A percentile compares a stretch with the other conserved stretches of the same genome.
Conservation (phyloP, 2,888 invertebrate species). For the Allygus modestus region DNA sequence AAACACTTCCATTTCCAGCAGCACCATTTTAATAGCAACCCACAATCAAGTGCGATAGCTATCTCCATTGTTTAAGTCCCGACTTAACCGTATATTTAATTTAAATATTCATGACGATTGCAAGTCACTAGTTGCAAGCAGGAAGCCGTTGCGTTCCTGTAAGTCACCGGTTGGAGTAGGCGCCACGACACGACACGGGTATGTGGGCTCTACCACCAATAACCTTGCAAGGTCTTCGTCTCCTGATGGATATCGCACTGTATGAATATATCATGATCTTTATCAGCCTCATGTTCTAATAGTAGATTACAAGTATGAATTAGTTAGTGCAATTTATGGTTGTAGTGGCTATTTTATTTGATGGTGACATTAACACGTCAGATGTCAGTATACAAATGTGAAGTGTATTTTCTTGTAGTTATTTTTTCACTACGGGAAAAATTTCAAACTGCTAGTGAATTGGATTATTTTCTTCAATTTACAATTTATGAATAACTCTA, state of each 20-base stretch:
- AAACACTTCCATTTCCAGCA: no score
- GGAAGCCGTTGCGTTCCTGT: conserved; percentile 12
- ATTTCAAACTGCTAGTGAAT: no score
- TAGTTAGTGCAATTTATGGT: not conserved
- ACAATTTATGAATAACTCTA: no score
- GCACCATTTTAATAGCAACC: no score
- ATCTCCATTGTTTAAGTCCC: not conserved
- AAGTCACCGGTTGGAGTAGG: conserved; percentile 9
- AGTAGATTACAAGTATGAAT: not conserved
- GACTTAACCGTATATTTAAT: not conserved
- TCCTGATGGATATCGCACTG: not conserved
- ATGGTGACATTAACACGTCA: no score
- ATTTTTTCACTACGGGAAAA: no score
- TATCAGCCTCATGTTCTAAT: not conserved
- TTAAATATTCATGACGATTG: not conserved
- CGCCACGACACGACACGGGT: not conserved
- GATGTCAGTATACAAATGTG: no score
- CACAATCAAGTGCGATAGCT: not conserved
- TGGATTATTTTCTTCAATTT: no score
- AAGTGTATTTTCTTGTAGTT: no score
- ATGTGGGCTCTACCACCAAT: not conserved
- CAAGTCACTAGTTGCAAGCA: conserved; percentile 15
- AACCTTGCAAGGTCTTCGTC: conserved; percentile 16
- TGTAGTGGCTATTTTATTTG: no score
- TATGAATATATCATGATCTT: not conserved